Percentiles rank a stretch among this genome's conserved stretches.
Evolutionary conservation across 2,888 invertebrate genomes (phyloP).

Genomic region (Sphaerophoria rueppellii): DNA sequence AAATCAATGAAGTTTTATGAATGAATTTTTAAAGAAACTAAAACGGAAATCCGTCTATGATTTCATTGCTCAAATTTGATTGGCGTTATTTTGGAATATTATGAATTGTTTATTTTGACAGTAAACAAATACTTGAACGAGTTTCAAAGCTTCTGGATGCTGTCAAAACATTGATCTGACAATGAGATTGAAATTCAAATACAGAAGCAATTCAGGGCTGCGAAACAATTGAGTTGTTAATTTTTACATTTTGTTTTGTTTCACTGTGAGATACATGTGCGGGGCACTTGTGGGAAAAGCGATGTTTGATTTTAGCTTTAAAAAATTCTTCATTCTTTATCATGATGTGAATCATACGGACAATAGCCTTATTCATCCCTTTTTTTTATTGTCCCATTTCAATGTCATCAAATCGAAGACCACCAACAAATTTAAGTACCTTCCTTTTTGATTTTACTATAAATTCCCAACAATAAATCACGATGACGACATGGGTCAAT

Average conservation of each 20-base stretch:
- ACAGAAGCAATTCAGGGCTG: neutral
- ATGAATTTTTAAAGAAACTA: slow-evolving; percentile 36
- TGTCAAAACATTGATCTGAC: slow-evolving; percentile 1
- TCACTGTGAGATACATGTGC: neutral
- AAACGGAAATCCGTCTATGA: slow-evolving; percentile 52
- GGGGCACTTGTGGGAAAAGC: neutral
- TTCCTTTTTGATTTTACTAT: neutral
- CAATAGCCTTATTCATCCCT: neutral
- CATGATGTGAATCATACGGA: no score
- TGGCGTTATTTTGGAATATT: slow-evolving; percentile 21
- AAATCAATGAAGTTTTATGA: slow-evolving; percentile 1
- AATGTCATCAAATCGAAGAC: neutral
- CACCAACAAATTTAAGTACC: slow-evolving; percentile 13
- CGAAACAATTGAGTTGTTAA: slow-evolving; percentile 26
- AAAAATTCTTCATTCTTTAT: no score
- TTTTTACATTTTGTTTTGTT: slow-evolving; percentile 14
- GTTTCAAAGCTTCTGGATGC: neutral
- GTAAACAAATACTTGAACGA: slow-evolving; percentile 16
- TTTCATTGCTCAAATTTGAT: slow-evolving; percentile 30
- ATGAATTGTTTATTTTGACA: slow-evolving; percentile 50
- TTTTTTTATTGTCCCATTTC: neutral
- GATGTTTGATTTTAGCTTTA: neutral
- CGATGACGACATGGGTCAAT: slow-evolving; percentile 16
- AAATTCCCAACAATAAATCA: slow-evolving; percentile 1
- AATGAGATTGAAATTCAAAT: slow-evolving; percentile 10